Conservation (phyloP, 2,888 invertebrate genomes). For the Epicampocera succincta region DNA sequence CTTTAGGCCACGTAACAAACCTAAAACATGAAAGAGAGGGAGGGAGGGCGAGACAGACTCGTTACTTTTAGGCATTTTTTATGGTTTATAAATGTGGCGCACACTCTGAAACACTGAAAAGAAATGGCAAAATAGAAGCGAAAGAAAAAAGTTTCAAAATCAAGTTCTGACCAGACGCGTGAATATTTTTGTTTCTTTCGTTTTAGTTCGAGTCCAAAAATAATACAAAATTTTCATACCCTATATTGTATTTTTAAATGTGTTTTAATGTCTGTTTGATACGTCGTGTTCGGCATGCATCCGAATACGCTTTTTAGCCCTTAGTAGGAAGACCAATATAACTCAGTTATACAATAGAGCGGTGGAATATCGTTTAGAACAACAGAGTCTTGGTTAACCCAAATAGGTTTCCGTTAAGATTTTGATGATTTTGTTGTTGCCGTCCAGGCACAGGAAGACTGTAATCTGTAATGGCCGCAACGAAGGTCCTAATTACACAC, state of each 20-base stretch:
- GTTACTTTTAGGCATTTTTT: constrained; percentile 27
- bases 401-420: too few relatives aligned
- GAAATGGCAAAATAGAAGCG: constrained; percentile 50
- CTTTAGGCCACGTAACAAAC: constrained; percentile 49
- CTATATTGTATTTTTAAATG: constrained; percentile 54
- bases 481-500: too few relatives aligned
- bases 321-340: too few relatives aligned
- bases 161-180: constrained; percentile 69
- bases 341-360: too few relatives aligned
- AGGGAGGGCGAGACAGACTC: too few relatives aligned
- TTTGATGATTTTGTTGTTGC: too few relatives aligned
- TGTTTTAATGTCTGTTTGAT: constrained; percentile 26
- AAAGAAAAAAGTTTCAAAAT: constrained; percentile 45
- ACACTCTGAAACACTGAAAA: constrained; percentile 37
- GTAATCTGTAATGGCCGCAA: too few relatives aligned
- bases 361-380: too few relatives aligned
- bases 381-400: too few relatives aligned
- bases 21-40: constrained; percentile 12
- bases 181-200: constrained; percentile 52
- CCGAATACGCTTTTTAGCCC: neutral
- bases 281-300: constrained; percentile 4
- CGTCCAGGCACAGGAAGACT: too few relatives aligned
- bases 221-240: constrained; percentile 65
- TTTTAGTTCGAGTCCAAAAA: constrained; percentile 60
- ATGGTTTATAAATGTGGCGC: constrained; percentile 8